phyloP scores from a whole-genome alignment of 1,140 invertebrate genomes.

The Heliconius hewitsoni region DNA sequence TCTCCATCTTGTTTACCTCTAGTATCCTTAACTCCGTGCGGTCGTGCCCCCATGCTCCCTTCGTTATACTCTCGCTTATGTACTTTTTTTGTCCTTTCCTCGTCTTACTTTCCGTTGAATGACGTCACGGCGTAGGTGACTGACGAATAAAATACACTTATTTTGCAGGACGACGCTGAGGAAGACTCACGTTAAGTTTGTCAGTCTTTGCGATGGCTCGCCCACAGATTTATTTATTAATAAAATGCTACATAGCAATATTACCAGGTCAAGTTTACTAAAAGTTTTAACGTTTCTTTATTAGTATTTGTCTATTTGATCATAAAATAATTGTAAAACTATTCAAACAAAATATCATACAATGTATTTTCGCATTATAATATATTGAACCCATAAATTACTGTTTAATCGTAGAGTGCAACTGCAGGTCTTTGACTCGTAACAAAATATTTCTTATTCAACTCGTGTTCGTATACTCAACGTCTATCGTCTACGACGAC shows the following conservation, averaged over 20 bases:
- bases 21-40: slow-evolving; percentile 34
- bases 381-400: neutral
- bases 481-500: slow-evolving; percentile 27
- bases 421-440: slow-evolving; percentile 40
- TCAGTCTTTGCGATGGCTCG: slow-evolving; percentile 68
- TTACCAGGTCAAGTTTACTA: neutral
- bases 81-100: neutral
- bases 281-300: neutral
- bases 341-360: too few relatives aligned
- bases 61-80: slow-evolving; percentile 24
- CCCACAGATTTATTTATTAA: slow-evolving; percentile 49
- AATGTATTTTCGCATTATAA: neutral
- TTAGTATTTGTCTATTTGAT: neutral
- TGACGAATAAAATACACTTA: slow-evolving; percentile 58
- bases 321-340: too few relatives aligned
- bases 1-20: slow-evolving; percentile 51
- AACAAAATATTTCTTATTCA: slow-evolving; percentile 43
- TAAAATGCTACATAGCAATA: neutral
- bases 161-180: slow-evolving; percentile 61
- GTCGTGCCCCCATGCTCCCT: slow-evolving; percentile 29
- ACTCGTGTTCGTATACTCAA: slow-evolving; percentile 26
- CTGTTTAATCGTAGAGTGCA: slow-evolving; percentile 30
- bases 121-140: slow-evolving; percentile 49
- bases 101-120: slow-evolving; percentile 32
- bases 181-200: slow-evolving; percentile 56